Base-by-base conservation (phyloP, 2,888 invertebrate species). In the Prosopocoilus inquinatus region DNA sequence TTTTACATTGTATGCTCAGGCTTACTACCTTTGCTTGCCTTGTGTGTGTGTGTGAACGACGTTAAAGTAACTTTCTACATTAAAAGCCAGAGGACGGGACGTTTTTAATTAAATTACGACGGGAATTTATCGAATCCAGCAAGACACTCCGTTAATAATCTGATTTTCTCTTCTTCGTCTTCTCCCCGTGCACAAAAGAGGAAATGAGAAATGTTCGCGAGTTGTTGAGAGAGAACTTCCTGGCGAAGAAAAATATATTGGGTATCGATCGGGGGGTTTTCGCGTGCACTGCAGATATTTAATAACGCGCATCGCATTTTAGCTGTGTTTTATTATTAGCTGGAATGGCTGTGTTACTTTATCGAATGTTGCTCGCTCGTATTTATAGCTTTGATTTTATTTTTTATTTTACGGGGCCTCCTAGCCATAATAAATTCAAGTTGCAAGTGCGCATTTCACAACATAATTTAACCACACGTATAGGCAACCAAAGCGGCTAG, bases 241-340 rank as follows among this genome's bases (percentile, higher is more conserved):
- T 34, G 13, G 20, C 20, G 35, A 13, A 47, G 35, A 47, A 47
- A 47, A 34, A 32, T 32, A 32, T 47, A 47, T 47, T 34, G 47
- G 32, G 15, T 47, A 47, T 47, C 35, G 55, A 55, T 53, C 48
- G 47, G 53, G 8, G 47, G 53, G 8, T 38, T 16, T 47, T 55
- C 45, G 55, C 55, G 55, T 55, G 55, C 41, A 33, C 28, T 41
- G 36, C 20, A 46, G 51, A 41, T 46, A 51, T 55, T 47, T 47
- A 47, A 47, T 43, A 38, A 49, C 36, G 34, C 33, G 41, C 50
- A 55, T 55, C 47, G 39, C 55, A 51, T 55, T 55, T 55, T 46
- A 41, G 50, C 46, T 39, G 41, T 55, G 47, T 45, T 55, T 51
- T 55, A 55, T 51, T 55, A 55, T 47, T 12, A 33, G 35, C 11